These are phyloP conservation scores for Gallinago jamesoni DNA, from an alignment of 2,113 vertebrate genomes.

Conservation along the genomic window DNA sequence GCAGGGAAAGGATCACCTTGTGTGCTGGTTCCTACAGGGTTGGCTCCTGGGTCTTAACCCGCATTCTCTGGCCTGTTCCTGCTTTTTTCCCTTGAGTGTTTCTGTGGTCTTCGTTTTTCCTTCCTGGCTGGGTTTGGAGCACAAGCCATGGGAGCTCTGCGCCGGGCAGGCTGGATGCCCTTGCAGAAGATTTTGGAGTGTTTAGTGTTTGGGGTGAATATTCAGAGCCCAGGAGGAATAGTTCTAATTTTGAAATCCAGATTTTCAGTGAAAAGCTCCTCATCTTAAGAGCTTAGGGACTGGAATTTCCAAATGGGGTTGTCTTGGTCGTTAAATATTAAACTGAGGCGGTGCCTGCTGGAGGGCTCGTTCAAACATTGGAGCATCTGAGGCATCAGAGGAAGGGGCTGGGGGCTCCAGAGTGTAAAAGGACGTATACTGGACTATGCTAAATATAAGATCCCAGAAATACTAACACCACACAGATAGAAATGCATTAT, in stretches of 20 bases:
- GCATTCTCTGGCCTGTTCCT: neutral
- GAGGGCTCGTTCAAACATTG: neutral
- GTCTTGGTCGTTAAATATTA: conserved; percentile 35
- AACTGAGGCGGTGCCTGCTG: neutral
- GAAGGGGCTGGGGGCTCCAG: neutral
- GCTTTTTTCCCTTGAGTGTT: neutral
- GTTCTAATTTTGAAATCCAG: neutral
- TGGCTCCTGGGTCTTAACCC: neutral
- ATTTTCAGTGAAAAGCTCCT: neutral
- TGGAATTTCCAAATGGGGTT: neutral
- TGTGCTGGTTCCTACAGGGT: neutral
- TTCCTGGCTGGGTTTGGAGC: neutral
- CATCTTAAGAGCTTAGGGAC: neutral
- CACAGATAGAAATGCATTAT: neutral
- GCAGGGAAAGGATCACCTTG: neutral
- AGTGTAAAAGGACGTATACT: neutral
- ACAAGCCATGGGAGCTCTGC: fast-evolving
- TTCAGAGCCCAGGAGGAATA: neutral
- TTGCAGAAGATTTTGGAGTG: neutral
- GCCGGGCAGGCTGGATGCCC: neutral
- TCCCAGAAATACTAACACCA: neutral
- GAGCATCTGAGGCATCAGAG: neutral
- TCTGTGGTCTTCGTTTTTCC: neutral
- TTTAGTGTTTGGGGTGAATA: neutral
- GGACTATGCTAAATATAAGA: neutral